Evolutionary conservation across 2,888 invertebrate genomes (phyloP).

Genomic region (Limnephilus lunatus): DNA sequence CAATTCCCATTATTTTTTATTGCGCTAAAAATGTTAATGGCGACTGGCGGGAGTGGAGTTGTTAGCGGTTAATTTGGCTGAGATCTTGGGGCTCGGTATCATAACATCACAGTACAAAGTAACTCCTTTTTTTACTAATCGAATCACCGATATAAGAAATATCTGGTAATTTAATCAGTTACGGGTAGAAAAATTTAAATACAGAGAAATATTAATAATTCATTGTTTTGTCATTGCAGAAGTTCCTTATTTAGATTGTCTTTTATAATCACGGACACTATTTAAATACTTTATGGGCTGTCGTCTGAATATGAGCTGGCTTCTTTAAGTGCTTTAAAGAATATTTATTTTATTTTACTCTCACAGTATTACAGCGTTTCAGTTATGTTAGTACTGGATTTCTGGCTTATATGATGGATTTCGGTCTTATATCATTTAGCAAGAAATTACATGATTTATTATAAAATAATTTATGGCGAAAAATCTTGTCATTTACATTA

Average conservation of each 20-base stretch:
- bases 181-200: neutral
- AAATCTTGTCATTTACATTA: no score
- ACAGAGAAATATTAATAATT: neutral
- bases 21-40: conserved; percentile 58
- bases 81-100: neutral
- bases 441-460: no score
- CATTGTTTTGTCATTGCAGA: neutral
- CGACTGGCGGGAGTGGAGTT: conserved; percentile 19
- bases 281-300: no score
- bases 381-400: no score
- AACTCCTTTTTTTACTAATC: neutral
- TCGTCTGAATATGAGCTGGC: no score
- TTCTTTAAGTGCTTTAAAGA: neutral
- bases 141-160: neutral
- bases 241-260: neutral
- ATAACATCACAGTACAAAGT: neutral
- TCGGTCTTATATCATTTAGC: neutral
- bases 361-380: no score
- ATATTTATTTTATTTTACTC: neutral
- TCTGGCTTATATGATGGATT: no score
- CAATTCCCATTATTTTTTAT: conserved; percentile 66
- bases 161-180: neutral
- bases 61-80: conserved; percentile 1
- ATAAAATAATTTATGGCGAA: no score
- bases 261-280: neutral